These are phyloP conservation scores for Aldrovandia affinis DNA, from an alignment of 2,797 vertebrate genomes.

Conservation along the genomic window DNA sequence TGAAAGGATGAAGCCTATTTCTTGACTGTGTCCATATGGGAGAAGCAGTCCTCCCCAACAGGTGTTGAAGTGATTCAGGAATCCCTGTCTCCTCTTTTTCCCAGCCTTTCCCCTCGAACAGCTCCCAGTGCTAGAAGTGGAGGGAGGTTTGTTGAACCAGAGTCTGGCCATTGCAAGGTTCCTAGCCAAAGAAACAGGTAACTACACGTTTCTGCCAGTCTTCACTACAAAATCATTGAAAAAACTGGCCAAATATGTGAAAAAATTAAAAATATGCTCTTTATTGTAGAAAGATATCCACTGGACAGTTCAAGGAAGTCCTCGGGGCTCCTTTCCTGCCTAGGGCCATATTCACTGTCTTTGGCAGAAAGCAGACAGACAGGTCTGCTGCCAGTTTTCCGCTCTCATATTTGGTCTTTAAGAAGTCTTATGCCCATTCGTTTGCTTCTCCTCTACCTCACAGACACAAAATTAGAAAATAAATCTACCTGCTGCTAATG, in stretches of 20 bases:
- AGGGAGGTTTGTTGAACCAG: constrained; percentile 69
- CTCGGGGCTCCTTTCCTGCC: background rate
- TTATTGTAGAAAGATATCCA: background rate
- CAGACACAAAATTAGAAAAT: background rate
- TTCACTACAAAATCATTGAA: background rate
- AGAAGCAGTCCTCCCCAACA: no score
- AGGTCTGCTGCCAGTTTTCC: background rate
- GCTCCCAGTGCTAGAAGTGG: constrained; percentile 73
- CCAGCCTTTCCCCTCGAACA: constrained; percentile 71
- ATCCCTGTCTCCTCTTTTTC: constrained; percentile 26
- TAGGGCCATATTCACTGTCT: background rate
- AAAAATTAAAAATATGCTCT: background rate
- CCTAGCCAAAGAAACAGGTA: constrained; percentile 75
- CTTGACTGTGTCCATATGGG: no score
- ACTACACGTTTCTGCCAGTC: constrained; percentile 7
- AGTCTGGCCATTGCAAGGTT: constrained; percentile 77
- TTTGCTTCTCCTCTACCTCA: background rate
- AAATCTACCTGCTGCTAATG: background rate
- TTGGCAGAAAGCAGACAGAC: background rate
- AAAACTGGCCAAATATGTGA: background rate
- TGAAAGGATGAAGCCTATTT: no score
- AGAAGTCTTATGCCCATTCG: no score
- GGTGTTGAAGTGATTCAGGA: no score
- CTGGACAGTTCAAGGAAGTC: no score
- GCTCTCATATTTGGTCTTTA: background rate